These are phyloP conservation scores for Micromys minutus DNA, from an alignment of 2,113 vertebrate genomes.

Conservation along the genomic window DNA sequence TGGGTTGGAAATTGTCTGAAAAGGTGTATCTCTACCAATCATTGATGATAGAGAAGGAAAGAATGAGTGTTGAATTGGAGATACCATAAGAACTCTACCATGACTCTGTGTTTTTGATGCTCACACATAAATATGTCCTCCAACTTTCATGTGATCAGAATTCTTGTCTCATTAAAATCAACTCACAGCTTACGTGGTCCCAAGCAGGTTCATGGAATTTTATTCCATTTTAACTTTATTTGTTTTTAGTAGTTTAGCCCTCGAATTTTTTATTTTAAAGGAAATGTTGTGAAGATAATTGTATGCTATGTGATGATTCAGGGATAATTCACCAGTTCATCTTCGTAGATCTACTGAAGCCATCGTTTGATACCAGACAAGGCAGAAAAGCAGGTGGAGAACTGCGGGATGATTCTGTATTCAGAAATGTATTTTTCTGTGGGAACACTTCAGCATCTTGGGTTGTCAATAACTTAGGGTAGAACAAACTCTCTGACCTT, in stretches of 20 bases:
- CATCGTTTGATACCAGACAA: background rate
- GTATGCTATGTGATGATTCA: background rate
- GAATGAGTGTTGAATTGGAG: background rate
- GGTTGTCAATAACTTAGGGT: background rate
- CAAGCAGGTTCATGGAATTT: background rate
- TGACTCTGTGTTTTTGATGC: conserved; percentile 3
- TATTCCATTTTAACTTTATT: conserved; percentile 26
- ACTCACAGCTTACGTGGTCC: background rate
- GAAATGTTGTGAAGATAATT: conserved; percentile 12
- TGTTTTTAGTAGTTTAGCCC: background rate
- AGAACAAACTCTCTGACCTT: background rate
- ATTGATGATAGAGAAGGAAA: background rate
- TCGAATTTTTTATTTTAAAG: background rate
- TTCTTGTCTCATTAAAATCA: background rate
- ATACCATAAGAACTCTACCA: background rate
- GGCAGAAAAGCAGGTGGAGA: background rate
- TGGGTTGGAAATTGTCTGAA: background rate
- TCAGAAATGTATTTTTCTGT: background rate
- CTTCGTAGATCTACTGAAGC: background rate
- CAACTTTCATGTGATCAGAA: conserved; percentile 1
- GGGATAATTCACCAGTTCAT: background rate
- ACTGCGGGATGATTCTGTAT: background rate
- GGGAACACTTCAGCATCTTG: background rate
- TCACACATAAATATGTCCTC: background rate
- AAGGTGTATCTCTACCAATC: background rate